These are phyloP conservation scores for Damaliscus lunatus DNA, from an alignment of 2,113 vertebrate species.

Conservation along the genomic window DNA sequence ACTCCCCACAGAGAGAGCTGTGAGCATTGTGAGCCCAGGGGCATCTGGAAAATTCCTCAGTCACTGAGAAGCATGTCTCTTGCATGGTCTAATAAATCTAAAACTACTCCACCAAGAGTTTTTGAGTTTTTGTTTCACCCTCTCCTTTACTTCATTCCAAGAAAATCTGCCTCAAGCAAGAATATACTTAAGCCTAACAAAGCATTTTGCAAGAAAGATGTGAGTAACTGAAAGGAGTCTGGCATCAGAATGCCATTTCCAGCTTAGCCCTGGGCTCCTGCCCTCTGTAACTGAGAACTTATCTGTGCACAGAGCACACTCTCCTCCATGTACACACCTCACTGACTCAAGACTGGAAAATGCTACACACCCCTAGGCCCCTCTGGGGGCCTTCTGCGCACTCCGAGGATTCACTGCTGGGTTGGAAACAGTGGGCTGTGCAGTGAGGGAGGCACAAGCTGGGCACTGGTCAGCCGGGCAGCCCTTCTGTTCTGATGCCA, in stretches of 20 bases:
- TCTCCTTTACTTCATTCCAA: constrained; percentile 54
- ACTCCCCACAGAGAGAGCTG: background rate
- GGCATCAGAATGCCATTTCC: constrained; percentile 37
- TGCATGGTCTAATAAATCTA: constrained; percentile 35
- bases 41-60: constrained; percentile 51
- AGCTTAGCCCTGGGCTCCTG: background rate
- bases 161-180: constrained; percentile 62
- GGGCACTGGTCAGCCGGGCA: constrained; percentile 3
- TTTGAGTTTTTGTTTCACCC: background rate
- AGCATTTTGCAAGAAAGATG: constrained; percentile 51
- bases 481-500: constrained; percentile 56
- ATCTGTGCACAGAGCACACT: background rate
- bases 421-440: constrained; percentile 36
- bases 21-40: background rate
- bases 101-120: constrained; percentile 48
- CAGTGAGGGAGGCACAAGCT: background rate
- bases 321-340: background rate
- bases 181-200: constrained; percentile 47
- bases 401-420: background rate
- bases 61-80: background rate
- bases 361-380: background rate
- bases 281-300: background rate
- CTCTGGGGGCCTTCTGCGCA: background rate
- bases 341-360: background rate
- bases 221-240: constrained; percentile 36